A percentile compares a stretch with the other conserved stretches of the same genome.
phyloP scores from a whole-genome alignment of 2,113 vertebrate genomes.

The Clarias gariepinus region DNA sequence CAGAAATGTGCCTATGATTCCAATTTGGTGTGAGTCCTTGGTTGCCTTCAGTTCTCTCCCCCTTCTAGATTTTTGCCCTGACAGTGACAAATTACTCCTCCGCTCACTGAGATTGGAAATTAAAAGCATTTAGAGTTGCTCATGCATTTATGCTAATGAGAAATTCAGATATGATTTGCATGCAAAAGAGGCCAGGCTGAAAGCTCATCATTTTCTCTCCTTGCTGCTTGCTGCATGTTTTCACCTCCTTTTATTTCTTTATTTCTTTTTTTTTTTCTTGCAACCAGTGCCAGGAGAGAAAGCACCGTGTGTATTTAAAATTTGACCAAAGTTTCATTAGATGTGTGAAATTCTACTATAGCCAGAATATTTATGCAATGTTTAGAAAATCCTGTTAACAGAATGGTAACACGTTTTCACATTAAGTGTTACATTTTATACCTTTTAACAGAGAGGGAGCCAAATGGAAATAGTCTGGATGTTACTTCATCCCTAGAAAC shows the following conservation, averaged over 20 bases:
- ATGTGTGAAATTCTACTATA: constrained; percentile 53
- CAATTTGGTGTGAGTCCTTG: constrained; percentile 95
- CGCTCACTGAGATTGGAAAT: constrained; percentile 99
- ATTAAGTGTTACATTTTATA: constrained; percentile 4
- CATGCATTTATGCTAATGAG: constrained; percentile 99
- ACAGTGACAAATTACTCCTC: constrained; percentile 99
- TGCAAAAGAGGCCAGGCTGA: constrained; percentile 98
- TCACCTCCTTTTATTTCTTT: constrained; percentile 71
- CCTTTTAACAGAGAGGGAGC: not conserved
- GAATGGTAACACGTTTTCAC: not conserved
- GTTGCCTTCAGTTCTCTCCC: constrained; percentile 77
- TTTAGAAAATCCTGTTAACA: constrained; percentile 11
- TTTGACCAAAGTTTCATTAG: constrained; percentile 55
- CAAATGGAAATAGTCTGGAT: not conserved
- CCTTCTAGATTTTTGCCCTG: constrained; percentile 97
- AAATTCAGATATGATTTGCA: constrained; percentile 99
- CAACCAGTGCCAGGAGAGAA: constrained; percentile 58
- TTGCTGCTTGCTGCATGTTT: constrained; percentile 82
- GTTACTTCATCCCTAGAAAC: not conserved
- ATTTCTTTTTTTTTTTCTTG: constrained; percentile 40
- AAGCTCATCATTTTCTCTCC: constrained; percentile 90
- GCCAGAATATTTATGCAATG: constrained; percentile 4
- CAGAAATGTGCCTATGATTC: constrained; percentile 98
- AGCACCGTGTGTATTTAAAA: constrained; percentile 56
- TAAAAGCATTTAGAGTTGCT: constrained; percentile 99